phyloP scores from a whole-genome alignment of 2,797 vertebrate species.

The Phoxinus dragarum region DNA sequence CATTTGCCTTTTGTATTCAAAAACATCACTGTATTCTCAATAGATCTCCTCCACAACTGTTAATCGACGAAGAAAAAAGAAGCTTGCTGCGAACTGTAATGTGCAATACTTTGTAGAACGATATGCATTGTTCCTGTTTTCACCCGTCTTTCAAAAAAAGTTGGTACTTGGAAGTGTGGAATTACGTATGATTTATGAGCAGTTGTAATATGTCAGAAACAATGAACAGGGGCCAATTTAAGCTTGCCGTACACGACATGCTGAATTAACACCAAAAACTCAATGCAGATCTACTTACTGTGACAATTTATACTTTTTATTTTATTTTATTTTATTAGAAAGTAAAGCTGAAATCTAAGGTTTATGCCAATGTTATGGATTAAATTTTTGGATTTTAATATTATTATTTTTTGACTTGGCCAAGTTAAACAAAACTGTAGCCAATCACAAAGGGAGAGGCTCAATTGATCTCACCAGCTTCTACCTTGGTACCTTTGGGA shows the following conservation, averaged over 20 bases:
- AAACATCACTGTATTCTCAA: conserved; percentile 70
- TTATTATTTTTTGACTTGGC: conserved; percentile 28
- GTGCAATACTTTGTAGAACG: conserved; percentile 80
- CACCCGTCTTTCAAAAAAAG: conserved; percentile 66
- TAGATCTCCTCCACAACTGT: conserved; percentile 69
- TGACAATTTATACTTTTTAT: conserved; percentile 51
- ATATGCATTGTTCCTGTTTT: conserved; percentile 69
- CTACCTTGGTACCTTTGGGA: conserved; percentile 16
- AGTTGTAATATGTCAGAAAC: conserved; percentile 44
- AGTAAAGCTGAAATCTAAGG: background rate
- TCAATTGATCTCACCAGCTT: conserved; percentile 14
- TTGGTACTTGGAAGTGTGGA: conserved; percentile 61
- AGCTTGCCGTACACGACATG: conserved; percentile 46
- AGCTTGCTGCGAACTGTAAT: conserved; percentile 71
- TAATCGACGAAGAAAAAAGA: conserved; percentile 66
- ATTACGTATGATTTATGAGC: conserved; percentile 21
- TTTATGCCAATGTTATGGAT: conserved; percentile 40
- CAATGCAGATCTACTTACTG: conserved; percentile 53
- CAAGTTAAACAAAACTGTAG: conserved; percentile 35
- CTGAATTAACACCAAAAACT: conserved; percentile 47
- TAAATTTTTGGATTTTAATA: conserved; percentile 28
- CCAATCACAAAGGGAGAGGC: conserved; percentile 44
- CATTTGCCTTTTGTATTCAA: conserved; percentile 82
- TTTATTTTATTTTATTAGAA: conserved; percentile 18
- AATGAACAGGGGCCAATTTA: conserved; percentile 66